Conservation (phyloP, 2,113 vertebrate species). For the Stegastes partitus region DNA sequence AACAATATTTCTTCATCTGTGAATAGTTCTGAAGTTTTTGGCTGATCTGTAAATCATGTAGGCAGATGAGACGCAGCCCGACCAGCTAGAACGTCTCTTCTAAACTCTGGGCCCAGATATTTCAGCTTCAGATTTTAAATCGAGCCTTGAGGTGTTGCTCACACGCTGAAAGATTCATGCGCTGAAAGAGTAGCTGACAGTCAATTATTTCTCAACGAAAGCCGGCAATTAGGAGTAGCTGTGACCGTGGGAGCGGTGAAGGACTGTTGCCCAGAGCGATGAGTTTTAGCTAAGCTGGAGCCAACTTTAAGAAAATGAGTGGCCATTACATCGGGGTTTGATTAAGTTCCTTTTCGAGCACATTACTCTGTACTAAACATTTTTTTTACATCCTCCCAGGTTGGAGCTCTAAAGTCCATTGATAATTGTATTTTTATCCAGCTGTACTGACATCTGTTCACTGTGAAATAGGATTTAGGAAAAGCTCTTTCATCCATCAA, state of each 20-base stretch:
- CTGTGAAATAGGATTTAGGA: not conserved
- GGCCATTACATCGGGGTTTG: not conserved
- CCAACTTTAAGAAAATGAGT: slow-evolving; percentile 15
- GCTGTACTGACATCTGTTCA: not conserved
- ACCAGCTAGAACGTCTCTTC: not conserved
- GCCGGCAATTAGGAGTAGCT: slow-evolving; percentile 46
- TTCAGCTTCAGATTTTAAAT: slow-evolving; percentile 7
- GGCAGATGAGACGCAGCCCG: not conserved
- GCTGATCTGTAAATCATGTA: not conserved
- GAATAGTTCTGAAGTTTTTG: no score
- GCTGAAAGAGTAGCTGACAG: slow-evolving; percentile 9
- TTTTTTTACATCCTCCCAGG: not conserved
- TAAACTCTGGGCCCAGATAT: not conserved
- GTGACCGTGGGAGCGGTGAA: slow-evolving; percentile 19
- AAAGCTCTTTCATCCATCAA: slow-evolving; percentile 2
- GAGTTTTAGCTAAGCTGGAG: slow-evolving; percentile 8
- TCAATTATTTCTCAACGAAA: slow-evolving; percentile 55
- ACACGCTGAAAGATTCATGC: slow-evolving; percentile 19
- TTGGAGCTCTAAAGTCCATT: not conserved
- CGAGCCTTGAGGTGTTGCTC: slow-evolving; percentile 9
- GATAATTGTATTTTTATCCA: not conserved
- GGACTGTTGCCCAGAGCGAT: slow-evolving; percentile 15
- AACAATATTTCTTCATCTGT: not conserved
- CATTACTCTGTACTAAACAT: slow-evolving; percentile 5
- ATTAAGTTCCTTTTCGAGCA: slow-evolving; percentile 8